Evolutionary conservation across 2,888 invertebrate species (phyloP), one percentile per base, ranked within the genome.

Genomic region (Volucella bombylans): DNA sequence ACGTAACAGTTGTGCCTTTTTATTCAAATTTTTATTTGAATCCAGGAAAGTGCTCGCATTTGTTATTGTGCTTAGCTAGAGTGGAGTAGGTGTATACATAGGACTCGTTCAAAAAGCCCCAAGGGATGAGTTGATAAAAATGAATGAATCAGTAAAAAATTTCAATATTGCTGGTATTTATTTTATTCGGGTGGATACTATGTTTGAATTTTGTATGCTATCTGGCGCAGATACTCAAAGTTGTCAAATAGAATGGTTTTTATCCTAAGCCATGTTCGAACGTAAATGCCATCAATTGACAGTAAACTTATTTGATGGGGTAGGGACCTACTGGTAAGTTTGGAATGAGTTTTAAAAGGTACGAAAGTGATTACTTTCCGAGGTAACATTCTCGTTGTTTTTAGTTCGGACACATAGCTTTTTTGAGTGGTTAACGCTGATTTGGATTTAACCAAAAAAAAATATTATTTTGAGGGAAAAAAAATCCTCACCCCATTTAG

Each of bases 231-330:
- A 87, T 86, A 87, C 65, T 71, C 78, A 79, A 87, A 85, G 74
- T 82, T 82, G 85, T 86, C 87, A 86, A 87, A 87, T 87, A 86
- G 81, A 87, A 87, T 87, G 71, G 85, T 82, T 87, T 86, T 73
- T 79, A 49, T 82, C 52, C 74, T 81, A 82, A 83, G 83, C 78
- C 69, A 65, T 31, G 31, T 31, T 31, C 54, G 64, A 77, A 81
- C 80, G 80, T 80, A 77, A 85, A 85, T 85, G 72, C 64, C 54
- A 72, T 67, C 83, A 74, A 79, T 83, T 83, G 79, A 76, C 79
- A 79, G 64, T 47, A 45, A 78, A 78, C 73, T 72, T 78, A 55
- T 73, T 78, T 64, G 71, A 72, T 38, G 61, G 2, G 4, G 3
- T 8, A 41, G 18, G 6, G 6, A 31, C 0, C 6, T 31, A 6